These are phyloP conservation scores for Clarias laeviceps DNA, from an alignment of 2,797 vertebrate genomes.

Conservation along the genomic window DNA sequence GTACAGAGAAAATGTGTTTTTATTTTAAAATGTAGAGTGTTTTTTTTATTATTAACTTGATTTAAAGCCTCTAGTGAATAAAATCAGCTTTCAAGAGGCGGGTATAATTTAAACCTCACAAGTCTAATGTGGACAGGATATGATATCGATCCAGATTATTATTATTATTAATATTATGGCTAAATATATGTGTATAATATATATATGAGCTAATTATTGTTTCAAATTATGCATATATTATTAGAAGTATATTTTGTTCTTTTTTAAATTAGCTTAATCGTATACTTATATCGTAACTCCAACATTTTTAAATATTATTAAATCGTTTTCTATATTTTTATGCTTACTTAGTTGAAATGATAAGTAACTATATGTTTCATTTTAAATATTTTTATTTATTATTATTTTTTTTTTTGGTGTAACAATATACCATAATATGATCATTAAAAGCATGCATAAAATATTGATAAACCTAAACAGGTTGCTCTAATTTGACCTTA, in stretches of 20 bases:
- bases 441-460: neutral
- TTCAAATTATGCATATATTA: neutral
- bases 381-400: neutral
- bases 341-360: neutral
- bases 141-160: too few relatives aligned
- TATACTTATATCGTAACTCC: neutral
- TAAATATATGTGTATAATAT: too few relatives aligned
- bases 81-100: neutral
- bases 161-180: too few relatives aligned
- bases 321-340: neutral
- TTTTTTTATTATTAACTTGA: neutral
- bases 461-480: neutral
- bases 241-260: neutral
- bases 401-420: neutral
- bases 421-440: neutral
- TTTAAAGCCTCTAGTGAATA: neutral
- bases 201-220: neutral
- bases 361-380: neutral
- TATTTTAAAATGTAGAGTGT: neutral
- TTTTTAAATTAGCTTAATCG: neutral
- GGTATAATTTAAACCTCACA: neutral
- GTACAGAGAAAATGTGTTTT: neutral
- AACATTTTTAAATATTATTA: neutral
- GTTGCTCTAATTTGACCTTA: neutral
- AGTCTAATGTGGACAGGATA: too few relatives aligned